A percentile compares a stretch with the other conserved stretches of the same genome.
Conservation (phyloP, 2,113 vertebrate genomes). For the Myotis yumanensis region DNA sequence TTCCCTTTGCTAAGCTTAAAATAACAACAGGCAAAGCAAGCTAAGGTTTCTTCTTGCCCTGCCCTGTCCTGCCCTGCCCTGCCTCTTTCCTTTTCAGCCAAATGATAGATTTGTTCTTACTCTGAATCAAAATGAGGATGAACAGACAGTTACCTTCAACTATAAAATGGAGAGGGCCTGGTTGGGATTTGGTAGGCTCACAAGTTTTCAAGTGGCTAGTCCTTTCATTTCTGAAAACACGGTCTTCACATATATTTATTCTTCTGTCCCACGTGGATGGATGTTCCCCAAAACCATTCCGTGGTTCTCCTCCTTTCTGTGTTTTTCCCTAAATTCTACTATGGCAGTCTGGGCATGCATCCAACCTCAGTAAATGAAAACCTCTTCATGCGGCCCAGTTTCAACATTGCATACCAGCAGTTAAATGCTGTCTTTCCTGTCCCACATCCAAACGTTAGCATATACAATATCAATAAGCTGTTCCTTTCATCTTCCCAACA, state of each 20-base stretch:
- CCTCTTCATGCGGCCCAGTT: conserved; percentile 57
- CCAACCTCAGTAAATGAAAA: conserved; percentile 77
- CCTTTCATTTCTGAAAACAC: conserved; percentile 59
- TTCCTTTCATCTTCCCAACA: conserved; percentile 50
- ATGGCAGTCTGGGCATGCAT: conserved; percentile 72
- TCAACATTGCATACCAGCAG: conserved; percentile 52
- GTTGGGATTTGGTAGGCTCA: conserved; percentile 46
- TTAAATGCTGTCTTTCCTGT: conserved; percentile 66
- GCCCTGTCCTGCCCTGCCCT: not conserved
- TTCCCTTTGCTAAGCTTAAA: conserved; percentile 46
- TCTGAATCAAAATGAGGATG: conserved; percentile 31
- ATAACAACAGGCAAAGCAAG: conserved; percentile 35
- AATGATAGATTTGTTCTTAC: not conserved
- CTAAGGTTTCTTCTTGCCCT: conserved; percentile 22
- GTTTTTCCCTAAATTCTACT: conserved; percentile 75
- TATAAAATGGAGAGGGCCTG: conserved; percentile 14
- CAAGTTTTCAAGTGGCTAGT: not conserved
- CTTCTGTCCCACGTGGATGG: not conserved
- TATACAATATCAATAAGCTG: conserved; percentile 62
- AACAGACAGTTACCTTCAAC: conserved; percentile 55
- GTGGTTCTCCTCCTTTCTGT: conserved; percentile 61
- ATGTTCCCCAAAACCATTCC: conserved; percentile 63
- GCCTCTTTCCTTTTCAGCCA: not conserved
- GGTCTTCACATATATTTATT: conserved; percentile 58
- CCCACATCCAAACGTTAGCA: conserved; percentile 59